phyloP scores from a whole-genome alignment of 2,113 vertebrate genomes.

The Forbesichthys agassizii region DNA sequence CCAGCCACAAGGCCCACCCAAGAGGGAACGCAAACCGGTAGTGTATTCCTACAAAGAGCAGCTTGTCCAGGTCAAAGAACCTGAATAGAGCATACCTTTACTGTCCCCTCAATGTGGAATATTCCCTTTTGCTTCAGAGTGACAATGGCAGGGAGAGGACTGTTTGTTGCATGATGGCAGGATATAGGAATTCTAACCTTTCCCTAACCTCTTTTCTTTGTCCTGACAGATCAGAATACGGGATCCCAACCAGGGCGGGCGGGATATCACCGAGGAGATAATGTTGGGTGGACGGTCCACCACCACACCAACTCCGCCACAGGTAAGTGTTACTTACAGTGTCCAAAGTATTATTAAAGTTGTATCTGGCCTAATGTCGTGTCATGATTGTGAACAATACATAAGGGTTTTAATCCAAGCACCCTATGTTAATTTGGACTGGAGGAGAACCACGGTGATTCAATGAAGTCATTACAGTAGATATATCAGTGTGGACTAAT shows the following conservation, averaged over 20 bases:
- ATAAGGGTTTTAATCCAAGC: not conserved
- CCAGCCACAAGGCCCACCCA: conserved; percentile 80
- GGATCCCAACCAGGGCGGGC: conserved; percentile 96
- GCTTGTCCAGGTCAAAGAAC: conserved; percentile 49
- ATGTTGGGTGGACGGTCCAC: conserved; percentile 92
- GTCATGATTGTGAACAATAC: not conserved
- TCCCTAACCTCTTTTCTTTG: not conserved
- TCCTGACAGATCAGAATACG: conserved; percentile 90
- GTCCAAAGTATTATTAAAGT: no score
- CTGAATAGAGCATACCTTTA: conserved; percentile 43
- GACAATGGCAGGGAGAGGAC: conserved; percentile 40
- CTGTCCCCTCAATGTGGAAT: conserved; percentile 60
- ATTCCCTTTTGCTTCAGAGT: conserved; percentile 58
- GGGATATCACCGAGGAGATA: conserved; percentile 97
- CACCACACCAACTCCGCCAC: conserved; percentile 93
- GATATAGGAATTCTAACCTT: not conserved
- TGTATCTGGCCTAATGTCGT: not conserved
- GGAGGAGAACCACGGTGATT: no score
- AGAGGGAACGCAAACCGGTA: conserved; percentile 93
- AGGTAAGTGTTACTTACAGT: conserved; percentile 74
- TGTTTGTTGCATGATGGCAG: conserved; percentile 5
- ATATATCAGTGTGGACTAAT: no score
- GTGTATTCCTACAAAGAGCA: conserved; percentile 53
- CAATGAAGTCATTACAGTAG: no score
- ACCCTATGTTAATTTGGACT: no score